Evolutionary conservation across 2,113 vertebrate genomes (phyloP), one percentile per base, ranked within the genome.

Genomic region (Myotis brandtii): DNA sequence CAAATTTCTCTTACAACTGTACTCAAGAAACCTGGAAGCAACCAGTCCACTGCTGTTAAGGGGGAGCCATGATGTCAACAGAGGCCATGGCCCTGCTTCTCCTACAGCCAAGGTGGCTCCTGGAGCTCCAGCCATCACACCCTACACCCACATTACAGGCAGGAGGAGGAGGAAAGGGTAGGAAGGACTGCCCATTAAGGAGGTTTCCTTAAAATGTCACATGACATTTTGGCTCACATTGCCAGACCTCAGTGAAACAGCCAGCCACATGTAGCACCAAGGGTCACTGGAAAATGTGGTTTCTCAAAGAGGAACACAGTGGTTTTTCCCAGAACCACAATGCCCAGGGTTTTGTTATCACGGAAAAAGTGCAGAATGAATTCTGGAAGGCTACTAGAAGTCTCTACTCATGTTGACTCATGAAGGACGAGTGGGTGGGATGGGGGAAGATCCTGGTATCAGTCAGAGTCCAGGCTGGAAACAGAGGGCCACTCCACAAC

Each of bases 241-340:
- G 52, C 50, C 37, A 66, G 69, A 89, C 54, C 14, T 76, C 23
- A 76, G 21, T 11, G 40, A 59, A 25, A 16, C 0, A 62, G 70
- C 50, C 0, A 62, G 70, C 50, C 64, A 6, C 12, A 30, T 32
- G 40, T 12, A 64, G 84, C 12, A 76, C 30, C 64, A 88, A 94
- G 56, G 34, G 16, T 59, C 37, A n/a, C 23, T 75, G 12, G 34
- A 62, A 85, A 76, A 59, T 27, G 23, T 2, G 3, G 13, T 25
- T 79, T 94, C 92, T 86, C 77, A 56, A 81, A 76, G 25, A 91
- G 67, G 92, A 73, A 81, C 37, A 50, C n/a, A n/a, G 21, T 66
- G 37, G 34, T 37, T 52, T 48, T 81, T 83, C 66, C 7, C 52
- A 73, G 85, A 77, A 72, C 16, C 34, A 73, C 32, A 81, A 9